These are phyloP conservation scores for Rhinatrema bivittatum DNA, from an alignment of 2,797 vertebrate genomes.

Conservation along the genomic window DNA sequence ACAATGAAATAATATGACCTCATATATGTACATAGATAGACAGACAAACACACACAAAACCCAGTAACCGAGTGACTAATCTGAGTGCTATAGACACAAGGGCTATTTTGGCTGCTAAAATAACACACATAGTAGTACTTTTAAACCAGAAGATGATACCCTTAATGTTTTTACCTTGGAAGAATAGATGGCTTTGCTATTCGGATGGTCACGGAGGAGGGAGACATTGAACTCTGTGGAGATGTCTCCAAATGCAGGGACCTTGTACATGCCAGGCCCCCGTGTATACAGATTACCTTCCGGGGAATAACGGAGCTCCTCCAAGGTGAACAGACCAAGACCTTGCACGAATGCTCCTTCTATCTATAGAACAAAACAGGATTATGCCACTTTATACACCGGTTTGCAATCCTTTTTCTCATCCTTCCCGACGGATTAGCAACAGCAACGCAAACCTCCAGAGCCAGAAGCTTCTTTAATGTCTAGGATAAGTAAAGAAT, in stretches of 20 bases:
- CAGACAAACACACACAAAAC: background rate
- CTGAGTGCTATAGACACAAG: background rate
- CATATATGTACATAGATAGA: too few species aligned
- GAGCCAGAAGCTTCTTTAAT: too few species aligned
- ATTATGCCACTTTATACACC: background rate
- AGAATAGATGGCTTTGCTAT: constrained; percentile 83
- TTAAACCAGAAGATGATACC: too few species aligned
- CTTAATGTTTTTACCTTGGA: too few species aligned
- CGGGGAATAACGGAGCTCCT: constrained; percentile 85
- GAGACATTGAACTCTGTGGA: constrained; percentile 75
- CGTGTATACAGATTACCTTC: constrained; percentile 76
- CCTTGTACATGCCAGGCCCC: constrained; percentile 90
- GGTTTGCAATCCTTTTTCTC: background rate
- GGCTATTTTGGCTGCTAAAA: background rate
- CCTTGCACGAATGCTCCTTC: constrained; percentile 92
- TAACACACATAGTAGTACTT: background rate
- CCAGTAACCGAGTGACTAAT: background rate
- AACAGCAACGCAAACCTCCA: too few species aligned
- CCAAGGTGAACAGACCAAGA: constrained; percentile 86
- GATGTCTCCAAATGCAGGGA: constrained; percentile 86
- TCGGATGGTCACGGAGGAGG: constrained; percentile 80
- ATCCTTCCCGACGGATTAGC: too few species aligned
- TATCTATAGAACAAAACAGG: constrained; percentile 55
- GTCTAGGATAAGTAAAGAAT: too few species aligned
- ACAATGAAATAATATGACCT: too few species aligned